Base-by-base conservation (phyloP, 2,888 invertebrate genomes). In the Xiphydria camelus region DNA sequence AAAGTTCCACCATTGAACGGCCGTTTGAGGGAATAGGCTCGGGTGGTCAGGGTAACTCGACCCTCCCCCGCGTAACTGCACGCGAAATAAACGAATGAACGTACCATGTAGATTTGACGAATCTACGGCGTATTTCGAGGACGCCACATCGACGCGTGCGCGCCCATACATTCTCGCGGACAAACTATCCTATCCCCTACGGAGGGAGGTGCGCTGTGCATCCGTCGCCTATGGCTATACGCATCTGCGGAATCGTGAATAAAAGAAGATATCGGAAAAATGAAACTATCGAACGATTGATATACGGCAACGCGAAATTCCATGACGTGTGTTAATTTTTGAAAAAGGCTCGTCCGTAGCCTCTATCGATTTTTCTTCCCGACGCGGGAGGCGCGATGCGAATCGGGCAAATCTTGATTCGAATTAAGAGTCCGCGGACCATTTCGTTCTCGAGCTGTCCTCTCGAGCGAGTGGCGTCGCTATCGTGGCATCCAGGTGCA, bases 51-150 rank as follows among this genome's bases (percentile, higher is more conserved):
- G n/a, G n/a, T n/a, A n/a, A n/a, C n/a, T n/a, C n/a, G n/a, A n/a
- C n/a, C n/a, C n/a, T n/a, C n/a, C n/a, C n/a, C n/a, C n/a, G 59
- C 61, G 54, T 57, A 59, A 68, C 62, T 65, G 64, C 59, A 59
- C 53, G 49, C 53, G 52, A 49, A 48, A 44, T 70, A 70, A 70
- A 62, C 68, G 70, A 70, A 71, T 70, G 69, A 71, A 71, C 64
- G 70, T 70, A n/a, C n/a, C n/a, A n/a, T n/a, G 71, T 66, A 70
- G 71, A 70, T 71, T 68, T 64, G 61, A 63, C 63, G 61, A 64
- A 55, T 57, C 58, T 43, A 49, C 49, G 49, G n/a, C n/a, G n/a
- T n/a, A n/a, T n/a, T n/a, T n/a, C n/a, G n/a, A n/a, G n/a, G n/a
- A n/a, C 39, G 39, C 18, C 52, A 39, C 47, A 34, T 38, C 46